Conservation (phyloP, 2,797 vertebrate species). For the Glyptemys insculpta region DNA sequence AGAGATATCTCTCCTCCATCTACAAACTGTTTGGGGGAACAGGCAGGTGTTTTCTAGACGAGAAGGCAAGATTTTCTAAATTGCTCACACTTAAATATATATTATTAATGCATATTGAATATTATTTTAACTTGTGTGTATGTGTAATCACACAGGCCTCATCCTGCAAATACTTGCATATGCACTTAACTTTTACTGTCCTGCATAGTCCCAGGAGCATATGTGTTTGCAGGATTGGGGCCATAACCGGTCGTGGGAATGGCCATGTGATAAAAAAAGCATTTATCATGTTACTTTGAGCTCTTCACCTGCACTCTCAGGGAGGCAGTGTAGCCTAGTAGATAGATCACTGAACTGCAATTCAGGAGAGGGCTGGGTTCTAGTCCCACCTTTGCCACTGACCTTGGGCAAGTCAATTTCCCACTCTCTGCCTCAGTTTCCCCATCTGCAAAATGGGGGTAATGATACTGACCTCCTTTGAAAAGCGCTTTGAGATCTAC, state of each 20-base stretch:
- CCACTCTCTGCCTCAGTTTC: neutral
- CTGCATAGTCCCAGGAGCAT: neutral
- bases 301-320: neutral
- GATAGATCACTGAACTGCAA: neutral
- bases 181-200: neutral
- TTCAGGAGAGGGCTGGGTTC: neutral
- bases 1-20: fast-evolving
- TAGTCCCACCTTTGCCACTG: neutral
- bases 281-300: neutral
- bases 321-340: neutral
- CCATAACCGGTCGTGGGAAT: fast-evolving
- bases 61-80: neutral
- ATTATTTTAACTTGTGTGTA: neutral
- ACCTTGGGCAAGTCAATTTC: neutral
- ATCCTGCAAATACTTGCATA: neutral
- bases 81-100: neutral
- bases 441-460: neutral
- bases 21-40: neutral
- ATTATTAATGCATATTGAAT: neutral
- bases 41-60: neutral
- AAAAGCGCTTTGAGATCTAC: neutral
- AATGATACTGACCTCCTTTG: neutral
- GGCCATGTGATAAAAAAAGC: neutral
- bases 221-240: neutral
- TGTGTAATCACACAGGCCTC: neutral